A percentile compares a stretch with the other conserved stretches of the same genome.
These are phyloP conservation scores for Hyles euphorbiae DNA, from an alignment of 1,140 invertebrate genomes.

Conservation along the genomic window DNA sequence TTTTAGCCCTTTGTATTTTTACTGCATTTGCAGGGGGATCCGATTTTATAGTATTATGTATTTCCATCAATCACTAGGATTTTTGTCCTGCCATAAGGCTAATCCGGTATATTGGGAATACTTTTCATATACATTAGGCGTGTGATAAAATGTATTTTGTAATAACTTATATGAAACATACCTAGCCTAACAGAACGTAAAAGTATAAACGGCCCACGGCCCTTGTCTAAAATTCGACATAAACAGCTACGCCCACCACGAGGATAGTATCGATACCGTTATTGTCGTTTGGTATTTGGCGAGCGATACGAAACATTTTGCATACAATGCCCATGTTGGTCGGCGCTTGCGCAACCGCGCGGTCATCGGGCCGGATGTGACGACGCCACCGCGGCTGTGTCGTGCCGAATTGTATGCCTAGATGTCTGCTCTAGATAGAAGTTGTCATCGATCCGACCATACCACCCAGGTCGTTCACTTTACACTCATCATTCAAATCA, in stretches of 20 bases:
- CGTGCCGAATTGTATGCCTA: conserved; percentile 47
- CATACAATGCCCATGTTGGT: conserved; percentile 68
- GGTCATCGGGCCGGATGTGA: conserved; percentile 61
- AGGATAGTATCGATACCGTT: conserved; percentile 37
- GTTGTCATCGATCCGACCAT: conserved; percentile 2
- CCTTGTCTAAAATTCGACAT: no score
- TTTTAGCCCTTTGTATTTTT: conserved; percentile 48
- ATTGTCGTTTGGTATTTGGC: conserved; percentile 53
- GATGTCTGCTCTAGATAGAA: conserved; percentile 42
- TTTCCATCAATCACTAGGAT: background rate
- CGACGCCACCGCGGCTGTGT: conserved; percentile 29
- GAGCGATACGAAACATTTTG: conserved; percentile 43
- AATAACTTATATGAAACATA: no score
- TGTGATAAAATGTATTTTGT: background rate
- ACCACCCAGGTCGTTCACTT: background rate
- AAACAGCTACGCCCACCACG: background rate
- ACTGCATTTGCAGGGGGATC: conserved; percentile 26
- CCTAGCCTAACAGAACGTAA: background rate
- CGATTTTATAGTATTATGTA: conserved; percentile 44
- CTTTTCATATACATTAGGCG: conserved; percentile 5
- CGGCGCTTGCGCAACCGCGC: conserved; percentile 48
- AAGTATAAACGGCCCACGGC: background rate
- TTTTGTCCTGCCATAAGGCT: background rate
- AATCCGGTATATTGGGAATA: no score
- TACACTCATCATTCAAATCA: background rate